Evolutionary conservation across 2,888 invertebrate genomes (phyloP).

Genomic region (Rotaria socialis): DNA sequence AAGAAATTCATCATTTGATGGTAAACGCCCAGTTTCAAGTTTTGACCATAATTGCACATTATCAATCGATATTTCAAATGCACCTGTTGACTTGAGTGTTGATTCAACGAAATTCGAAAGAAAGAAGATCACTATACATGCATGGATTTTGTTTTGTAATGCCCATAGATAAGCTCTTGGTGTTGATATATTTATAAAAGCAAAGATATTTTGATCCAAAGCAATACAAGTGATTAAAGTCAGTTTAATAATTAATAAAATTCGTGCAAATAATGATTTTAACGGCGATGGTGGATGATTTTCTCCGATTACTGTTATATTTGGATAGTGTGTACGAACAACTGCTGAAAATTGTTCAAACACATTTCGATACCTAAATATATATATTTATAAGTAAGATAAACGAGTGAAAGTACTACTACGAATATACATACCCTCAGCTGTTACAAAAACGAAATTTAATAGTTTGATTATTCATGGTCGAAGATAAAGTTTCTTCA

Average conservation of each 20-base stretch:
- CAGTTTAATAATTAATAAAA: constrained; percentile 39
- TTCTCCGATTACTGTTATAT: constrained; percentile 37
- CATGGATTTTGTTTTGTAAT: constrained; percentile 66
- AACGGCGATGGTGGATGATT: constrained; percentile 33
- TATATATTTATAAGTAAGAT: too few species aligned
- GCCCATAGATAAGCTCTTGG: constrained; percentile 41
- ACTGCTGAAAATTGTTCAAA: constrained; percentile 44
- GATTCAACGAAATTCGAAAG: constrained; percentile 86
- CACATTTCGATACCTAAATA: constrained; percentile 38
- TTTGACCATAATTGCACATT: constrained; percentile 96
- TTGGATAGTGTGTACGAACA: constrained; percentile 41
- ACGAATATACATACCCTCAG: too few species aligned
- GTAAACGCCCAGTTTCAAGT: constrained; percentile 90
- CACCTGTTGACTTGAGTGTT: constrained; percentile 74
- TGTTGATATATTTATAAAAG: constrained; percentile 33
- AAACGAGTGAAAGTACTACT: too few species aligned
- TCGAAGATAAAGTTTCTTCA: too few species aligned
- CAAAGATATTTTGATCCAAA: constrained; percentile 38
- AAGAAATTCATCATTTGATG: constrained; percentile 72
- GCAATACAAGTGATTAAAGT: constrained; percentile 33
- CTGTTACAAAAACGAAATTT: too few species aligned
- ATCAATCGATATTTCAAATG: constrained; percentile 88
- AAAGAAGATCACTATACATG: constrained; percentile 94
- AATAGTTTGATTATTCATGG: too few species aligned
- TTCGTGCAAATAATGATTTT: constrained; percentile 15